Evolutionary conservation across 2,797 vertebrate species (phyloP).

Genomic region (Microtus obscurus): DNA sequence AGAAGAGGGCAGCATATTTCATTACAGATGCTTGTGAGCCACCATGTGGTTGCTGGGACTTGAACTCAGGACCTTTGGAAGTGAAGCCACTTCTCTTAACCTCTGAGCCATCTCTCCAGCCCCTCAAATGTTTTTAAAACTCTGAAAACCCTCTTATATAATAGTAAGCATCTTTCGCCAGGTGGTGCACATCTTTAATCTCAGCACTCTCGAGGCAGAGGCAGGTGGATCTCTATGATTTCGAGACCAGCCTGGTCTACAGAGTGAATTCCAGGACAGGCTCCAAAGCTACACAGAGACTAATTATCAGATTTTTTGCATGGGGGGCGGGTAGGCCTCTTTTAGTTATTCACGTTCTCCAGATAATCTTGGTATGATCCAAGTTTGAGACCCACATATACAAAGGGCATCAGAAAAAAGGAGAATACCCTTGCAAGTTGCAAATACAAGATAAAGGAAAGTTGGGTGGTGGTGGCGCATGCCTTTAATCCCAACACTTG

Average conservation of each 20-base stretch:
- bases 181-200: too few relatives aligned
- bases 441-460: background rate
- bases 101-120: too few relatives aligned
- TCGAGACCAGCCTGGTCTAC: too few relatives aligned
- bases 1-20: too few relatives aligned
- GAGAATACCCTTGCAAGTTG: background rate
- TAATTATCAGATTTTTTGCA: background rate
- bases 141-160: background rate
- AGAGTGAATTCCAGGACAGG: too few relatives aligned
- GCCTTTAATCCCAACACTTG: background rate
- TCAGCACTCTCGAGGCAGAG: too few relatives aligned
- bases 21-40: too few relatives aligned
- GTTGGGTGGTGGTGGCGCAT: background rate
- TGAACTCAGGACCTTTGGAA: too few relatives aligned
- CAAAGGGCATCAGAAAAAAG: conserved; percentile 22
- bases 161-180: too few relatives aligned
- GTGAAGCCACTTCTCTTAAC: too few relatives aligned
- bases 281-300: background rate
- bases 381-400: conserved; percentile 25
- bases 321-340: background rate
- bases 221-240: too few relatives aligned
- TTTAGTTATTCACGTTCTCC: background rate
- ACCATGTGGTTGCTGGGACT: too few relatives aligned
- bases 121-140: background rate
- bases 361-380: background rate